Evolutionary conservation across 2,797 vertebrate genomes (phyloP), one percentile per base, ranked within the genome.

Genomic region (Phaenicophaeus curvirostris): DNA sequence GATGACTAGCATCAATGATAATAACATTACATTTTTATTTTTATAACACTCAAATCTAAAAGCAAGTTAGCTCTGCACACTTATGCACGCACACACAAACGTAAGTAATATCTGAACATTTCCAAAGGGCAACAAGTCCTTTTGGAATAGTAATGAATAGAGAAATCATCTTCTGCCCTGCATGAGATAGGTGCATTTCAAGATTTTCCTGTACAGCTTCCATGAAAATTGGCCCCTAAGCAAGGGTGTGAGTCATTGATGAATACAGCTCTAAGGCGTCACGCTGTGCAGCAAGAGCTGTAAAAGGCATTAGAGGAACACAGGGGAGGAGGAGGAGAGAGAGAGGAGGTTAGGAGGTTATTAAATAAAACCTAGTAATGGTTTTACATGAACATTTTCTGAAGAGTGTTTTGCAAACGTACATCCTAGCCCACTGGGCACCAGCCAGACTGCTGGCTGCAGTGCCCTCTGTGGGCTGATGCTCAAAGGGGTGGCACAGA

Each of bases 221-320:
- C 95, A 96, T 95, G 96, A 97, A 97, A 97, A 97, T 97, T 96
- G 96, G 96, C 96, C 96, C 96, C 96, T 97, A 96, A 95, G 96
- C 96, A 97, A 97, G 96, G 95, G 96, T 94, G 96, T 97, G 97
- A 97, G 93, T 93, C 96, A 97, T 93, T 95, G 96, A 97, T 97
- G 96, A 97, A 97, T 97, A 94, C 95, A 95, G 89, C 93, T 96
- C 92, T 92, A 82, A 90, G 92, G 96, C 93, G 96, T 96, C 96
- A 97, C 2, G 94, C 96, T 97, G 96, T 83, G 96, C 94, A 95
- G 94, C 87, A 72, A 94, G 96, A 97, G 85, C 96, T 93, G 92
- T 93, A 96, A 97, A 96, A 97, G 93, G 94, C 95, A 97, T 97
- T 97, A 97, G 96, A 96, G 94, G 96, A 97, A 97, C 94, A 95